Evolutionary conservation across 2,113 vertebrate genomes (phyloP).

Genomic region (Ochotona curzoniae): DNA sequence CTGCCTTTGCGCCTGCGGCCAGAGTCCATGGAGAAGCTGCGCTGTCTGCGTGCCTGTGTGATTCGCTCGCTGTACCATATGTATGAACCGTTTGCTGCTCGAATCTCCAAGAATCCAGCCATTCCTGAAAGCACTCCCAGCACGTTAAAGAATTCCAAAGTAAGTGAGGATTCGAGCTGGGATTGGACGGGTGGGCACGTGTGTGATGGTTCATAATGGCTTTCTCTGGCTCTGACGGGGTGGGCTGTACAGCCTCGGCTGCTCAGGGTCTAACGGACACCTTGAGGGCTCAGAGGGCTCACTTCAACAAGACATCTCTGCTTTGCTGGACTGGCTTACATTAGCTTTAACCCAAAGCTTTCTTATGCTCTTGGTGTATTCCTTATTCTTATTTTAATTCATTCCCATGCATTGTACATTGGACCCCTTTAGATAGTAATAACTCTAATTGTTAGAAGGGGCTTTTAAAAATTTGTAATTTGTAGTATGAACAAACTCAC

Average conservation of each 20-base stretch:
- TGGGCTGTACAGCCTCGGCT: background rate
- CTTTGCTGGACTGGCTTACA: constrained; percentile 29
- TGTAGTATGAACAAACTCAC: background rate
- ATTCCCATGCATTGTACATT: constrained; percentile 8
- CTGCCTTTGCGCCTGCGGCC: constrained; percentile 94
- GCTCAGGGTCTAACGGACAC: background rate
- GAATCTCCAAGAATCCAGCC: constrained; percentile 91
- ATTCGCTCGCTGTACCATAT: constrained; percentile 98
- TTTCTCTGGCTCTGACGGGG: constrained; percentile 25
- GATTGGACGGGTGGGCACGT: background rate
- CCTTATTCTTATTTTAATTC: constrained; percentile 32
- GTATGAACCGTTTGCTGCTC: constrained; percentile 95
- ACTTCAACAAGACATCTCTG: background rate
- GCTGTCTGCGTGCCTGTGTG: constrained; percentile 93
- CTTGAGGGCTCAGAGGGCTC: background rate
- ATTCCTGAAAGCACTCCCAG: constrained; percentile 95
- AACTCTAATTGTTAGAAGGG: constrained; percentile 27
- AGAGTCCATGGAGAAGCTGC: constrained; percentile 91
- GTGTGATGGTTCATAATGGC: background rate
- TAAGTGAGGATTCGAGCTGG: constrained; percentile 83
- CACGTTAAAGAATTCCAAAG: constrained; percentile 95
- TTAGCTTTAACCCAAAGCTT: constrained; percentile 7
- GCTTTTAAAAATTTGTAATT: background rate
- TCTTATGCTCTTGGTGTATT: constrained; percentile 47
- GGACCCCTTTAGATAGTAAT: constrained; percentile 5